Conservation (phyloP, 2,888 invertebrate genomes). For the Julus scandinavius region DNA sequence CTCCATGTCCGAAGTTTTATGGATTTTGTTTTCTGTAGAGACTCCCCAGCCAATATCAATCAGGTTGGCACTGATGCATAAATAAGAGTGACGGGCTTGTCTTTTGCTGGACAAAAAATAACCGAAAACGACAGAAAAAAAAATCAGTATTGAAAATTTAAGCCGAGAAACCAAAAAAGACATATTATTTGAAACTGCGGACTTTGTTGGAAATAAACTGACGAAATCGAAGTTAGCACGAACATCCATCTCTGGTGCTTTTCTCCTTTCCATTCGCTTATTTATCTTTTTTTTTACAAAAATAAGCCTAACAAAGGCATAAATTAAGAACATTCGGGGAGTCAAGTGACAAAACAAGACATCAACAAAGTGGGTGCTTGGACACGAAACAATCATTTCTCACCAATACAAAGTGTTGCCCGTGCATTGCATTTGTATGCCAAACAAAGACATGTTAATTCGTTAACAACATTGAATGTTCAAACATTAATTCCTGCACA, state of each 20-base stretch:
- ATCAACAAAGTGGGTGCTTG: not conserved
- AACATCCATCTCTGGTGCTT: not conserved
- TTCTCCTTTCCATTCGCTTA: not conserved
- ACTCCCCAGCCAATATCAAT: not conserved
- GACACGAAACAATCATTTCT: not conserved
- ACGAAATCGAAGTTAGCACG: not conserved
- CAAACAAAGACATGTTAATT: slow-evolving; percentile 9
- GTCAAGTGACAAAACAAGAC: not conserved
- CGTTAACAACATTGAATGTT: not conserved
- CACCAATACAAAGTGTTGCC: not conserved
- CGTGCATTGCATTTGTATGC: not conserved
- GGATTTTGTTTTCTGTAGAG: slow-evolving; percentile 3
- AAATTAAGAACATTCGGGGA: not conserved
- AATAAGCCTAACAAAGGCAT: not conserved
- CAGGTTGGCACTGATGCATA: slow-evolving; percentile 5
- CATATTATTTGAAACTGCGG: not conserved
- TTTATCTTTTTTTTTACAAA: not conserved
- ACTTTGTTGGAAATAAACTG: not conserved
- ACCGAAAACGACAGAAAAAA: not conserved
- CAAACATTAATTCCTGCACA: not conserved
- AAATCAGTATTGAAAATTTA: not conserved
- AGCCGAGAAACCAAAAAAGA: not conserved
- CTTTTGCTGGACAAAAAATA: not conserved
- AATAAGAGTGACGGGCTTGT: not conserved
- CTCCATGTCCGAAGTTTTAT: not conserved